Base-by-base conservation (phyloP, 35 echinoderm and acorn worm species). In the Holothuria glaberrima region DNA sequence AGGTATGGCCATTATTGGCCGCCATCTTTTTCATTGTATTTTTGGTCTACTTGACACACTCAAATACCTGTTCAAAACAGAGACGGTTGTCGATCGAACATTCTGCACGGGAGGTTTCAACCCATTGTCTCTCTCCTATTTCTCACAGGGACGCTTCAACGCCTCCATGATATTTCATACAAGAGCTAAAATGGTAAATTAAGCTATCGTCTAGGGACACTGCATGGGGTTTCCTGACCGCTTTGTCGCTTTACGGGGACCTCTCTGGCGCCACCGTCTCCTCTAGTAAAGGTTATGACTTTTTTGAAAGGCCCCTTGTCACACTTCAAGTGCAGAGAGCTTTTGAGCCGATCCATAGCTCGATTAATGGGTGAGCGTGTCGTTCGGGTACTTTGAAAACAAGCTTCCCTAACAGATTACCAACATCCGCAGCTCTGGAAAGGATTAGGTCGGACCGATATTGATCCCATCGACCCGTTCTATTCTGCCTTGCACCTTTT, bases 341-440 rank as follows among this genome's bases (percentile, higher is more conserved):
- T 38, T 75, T 45, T 54, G 13, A 75, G 31, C 31, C 71, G 71
- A 75, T 75, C 71, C 31, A 75, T 41, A 38, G 44, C 32, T 75
- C 44, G 71, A 38, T n/a, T n/a, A n/a, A 32, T 41, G 29, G 20
- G 44, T 75, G 34, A 41, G 71, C 6, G 17, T 17, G 21, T 34
- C 17, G 32, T 75, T 32, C 14, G 31, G 22, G 44, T 41, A 29
- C 44, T 75, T 75, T 32, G 44, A 32, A 75, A 29, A 41, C 30
- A 32, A 75, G 71, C 44, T 75, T 75, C 71, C 71, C 71, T 75
- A 38, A 75, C 71, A 75, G 71, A 75, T 75, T 75, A 75, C 33
- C 71, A 41, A 75, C 71, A 75, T 75, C 71, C 71, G 71, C 44
- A 75, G 44, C 44, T 12, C 21, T 75, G 44, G 71, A 75, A 20